A percentile compares a stretch with the other conserved stretches of the same genome.
These are phyloP conservation scores for Gastrophysa polygoni DNA, from an alignment of 2,888 invertebrate genomes.

Conservation along the genomic window DNA sequence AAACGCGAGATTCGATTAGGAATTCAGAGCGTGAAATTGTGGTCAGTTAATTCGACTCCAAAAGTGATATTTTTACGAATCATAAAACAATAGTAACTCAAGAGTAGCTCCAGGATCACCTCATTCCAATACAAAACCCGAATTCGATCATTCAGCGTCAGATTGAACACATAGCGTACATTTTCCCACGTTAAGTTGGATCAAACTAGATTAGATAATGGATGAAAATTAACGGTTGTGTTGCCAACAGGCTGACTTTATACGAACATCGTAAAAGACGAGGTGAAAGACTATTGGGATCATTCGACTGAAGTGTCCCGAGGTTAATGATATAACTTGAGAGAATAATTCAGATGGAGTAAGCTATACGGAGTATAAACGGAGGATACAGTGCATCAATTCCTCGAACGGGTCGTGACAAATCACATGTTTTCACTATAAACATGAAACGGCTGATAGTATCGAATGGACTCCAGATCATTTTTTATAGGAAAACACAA, in stretches of 20 bases:
- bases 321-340: too few relatives aligned
- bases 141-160: background rate
- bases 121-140: background rate
- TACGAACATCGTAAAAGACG: too few relatives aligned
- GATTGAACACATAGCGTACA: background rate
- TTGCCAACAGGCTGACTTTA: background rate
- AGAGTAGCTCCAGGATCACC: too few relatives aligned
- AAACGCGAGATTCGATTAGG: background rate
- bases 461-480: slow-evolving; percentile 3
- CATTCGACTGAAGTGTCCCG: too few relatives aligned
- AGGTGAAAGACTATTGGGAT: too few relatives aligned
- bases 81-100: background rate
- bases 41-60: background rate
- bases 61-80: background rate
- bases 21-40: background rate
- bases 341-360: too few relatives aligned
- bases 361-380: too few relatives aligned
- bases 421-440: background rate
- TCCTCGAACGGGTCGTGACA: background rate
- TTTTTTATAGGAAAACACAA: slow-evolving; percentile 9
- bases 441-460: background rate
- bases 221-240: background rate
- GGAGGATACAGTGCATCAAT: too few relatives aligned
- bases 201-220: background rate
- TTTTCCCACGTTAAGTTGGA: background rate